Conservation (phyloP, 2,888 invertebrate species). For the Cosmia pyralina region DNA sequence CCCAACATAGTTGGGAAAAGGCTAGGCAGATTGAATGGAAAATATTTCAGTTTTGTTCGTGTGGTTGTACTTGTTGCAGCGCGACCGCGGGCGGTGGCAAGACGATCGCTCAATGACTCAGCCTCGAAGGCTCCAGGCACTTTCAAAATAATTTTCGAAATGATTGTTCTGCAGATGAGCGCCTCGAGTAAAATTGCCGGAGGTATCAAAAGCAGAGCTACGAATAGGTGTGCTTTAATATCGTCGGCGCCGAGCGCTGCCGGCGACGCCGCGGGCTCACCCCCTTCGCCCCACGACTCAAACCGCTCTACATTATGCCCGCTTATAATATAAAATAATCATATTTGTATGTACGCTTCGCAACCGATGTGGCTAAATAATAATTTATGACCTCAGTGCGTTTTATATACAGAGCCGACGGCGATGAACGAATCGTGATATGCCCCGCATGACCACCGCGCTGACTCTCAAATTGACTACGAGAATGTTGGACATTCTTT, state of each 20-base stretch:
- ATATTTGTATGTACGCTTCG: conserved; percentile 71
- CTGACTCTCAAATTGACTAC: conserved; percentile 46
- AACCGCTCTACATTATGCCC: conserved; percentile 60
- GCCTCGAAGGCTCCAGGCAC: conserved; percentile 72
- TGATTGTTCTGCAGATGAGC: conserved; percentile 87
- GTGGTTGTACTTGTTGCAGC: conserved; percentile 21
- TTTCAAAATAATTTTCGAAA: conserved; percentile 87
- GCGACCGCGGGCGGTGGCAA: conserved; percentile 59
- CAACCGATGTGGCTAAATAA: conserved; percentile 74
- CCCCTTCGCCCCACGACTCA: conserved; percentile 51
- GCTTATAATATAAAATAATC: conserved; percentile 66
- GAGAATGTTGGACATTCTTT: conserved; percentile 46
- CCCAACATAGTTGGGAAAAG: too few species aligned
- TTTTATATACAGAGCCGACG: conserved; percentile 71
- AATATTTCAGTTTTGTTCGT: conserved; percentile 45
- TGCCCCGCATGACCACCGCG: conserved; percentile 49
- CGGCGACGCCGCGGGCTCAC: conserved; percentile 59
- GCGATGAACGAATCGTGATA: conserved; percentile 73
- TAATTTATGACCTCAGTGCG: conserved; percentile 76
- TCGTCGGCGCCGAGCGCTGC: conserved; percentile 66
- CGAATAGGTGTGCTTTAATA: conserved; percentile 76
- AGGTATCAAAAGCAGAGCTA: conserved; percentile 76
- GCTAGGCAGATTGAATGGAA: not conserved
- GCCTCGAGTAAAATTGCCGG: conserved; percentile 76
- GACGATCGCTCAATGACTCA: conserved; percentile 68